A percentile compares a stretch with the other conserved stretches of the same genome.
Evolutionary conservation across 2,888 invertebrate genomes (phyloP).

Genomic region (Nasonia oneida): DNA sequence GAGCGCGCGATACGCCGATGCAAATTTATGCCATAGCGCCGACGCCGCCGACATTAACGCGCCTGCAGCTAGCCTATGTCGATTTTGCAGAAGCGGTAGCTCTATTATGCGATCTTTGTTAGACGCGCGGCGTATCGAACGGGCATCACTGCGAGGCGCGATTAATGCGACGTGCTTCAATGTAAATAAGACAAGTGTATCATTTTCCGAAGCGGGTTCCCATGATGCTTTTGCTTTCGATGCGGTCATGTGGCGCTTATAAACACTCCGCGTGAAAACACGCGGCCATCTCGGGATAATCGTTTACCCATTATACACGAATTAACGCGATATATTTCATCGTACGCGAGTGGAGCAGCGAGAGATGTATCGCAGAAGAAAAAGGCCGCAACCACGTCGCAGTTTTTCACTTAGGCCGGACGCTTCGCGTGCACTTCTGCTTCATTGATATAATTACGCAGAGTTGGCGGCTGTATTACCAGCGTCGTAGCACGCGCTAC

Average conservation of each 20-base stretch:
- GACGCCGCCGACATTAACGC: constrained; percentile 47
- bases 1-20: not conserved
- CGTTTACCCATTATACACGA: not conserved
- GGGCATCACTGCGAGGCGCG: not conserved
- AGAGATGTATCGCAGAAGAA: not conserved
- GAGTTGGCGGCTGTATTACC: constrained; percentile 58
- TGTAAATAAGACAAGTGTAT: constrained; percentile 8
- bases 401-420: constrained; percentile 49
- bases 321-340: not conserved
- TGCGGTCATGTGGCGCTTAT: not conserved
- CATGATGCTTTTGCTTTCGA: not conserved
- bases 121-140: not conserved
- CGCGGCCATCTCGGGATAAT: not conserved
- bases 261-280: not conserved
- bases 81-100: constrained; percentile 24
- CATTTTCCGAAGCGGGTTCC: not conserved
- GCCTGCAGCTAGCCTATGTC: constrained; percentile 54
- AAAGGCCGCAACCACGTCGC: not conserved
- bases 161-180: not conserved
- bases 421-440: constrained; percentile 36
- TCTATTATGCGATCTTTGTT: not conserved
- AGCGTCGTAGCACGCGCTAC: constrained; percentile 51
- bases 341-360: not conserved
- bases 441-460: constrained; percentile 63
- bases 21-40: constrained; percentile 31